A percentile compares a stretch with the other conserved stretches of the same genome.
Evolutionary conservation across 2,888 invertebrate genomes (phyloP).

Genomic region (Drosophila macrothrix): DNA sequence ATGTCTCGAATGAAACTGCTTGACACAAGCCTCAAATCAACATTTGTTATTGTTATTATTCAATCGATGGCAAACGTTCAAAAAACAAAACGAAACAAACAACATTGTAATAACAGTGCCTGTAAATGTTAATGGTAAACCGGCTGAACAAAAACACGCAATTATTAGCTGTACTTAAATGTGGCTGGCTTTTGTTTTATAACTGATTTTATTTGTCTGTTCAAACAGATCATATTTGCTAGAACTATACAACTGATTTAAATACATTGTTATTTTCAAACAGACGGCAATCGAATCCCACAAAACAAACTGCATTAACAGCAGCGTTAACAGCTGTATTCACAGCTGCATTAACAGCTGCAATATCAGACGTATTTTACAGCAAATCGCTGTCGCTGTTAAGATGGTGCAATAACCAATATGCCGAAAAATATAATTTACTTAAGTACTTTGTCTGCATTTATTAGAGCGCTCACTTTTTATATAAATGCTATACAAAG

Average conservation of each 20-base stretch:
- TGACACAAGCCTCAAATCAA: not conserved
- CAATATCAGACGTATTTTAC: not conserved
- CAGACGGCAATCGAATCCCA: not conserved
- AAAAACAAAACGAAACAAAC: slow-evolving; percentile 24
- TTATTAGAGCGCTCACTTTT: too few species aligned
- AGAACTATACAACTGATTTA: not conserved
- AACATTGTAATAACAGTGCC: not conserved
- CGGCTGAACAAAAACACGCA: not conserved
- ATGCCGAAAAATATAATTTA: not conserved
- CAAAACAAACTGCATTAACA: not conserved
- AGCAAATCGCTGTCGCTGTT: not conserved
- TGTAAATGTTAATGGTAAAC: not conserved
- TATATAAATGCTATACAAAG: not conserved
- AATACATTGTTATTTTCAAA: not conserved
- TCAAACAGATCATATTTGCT: not conserved
- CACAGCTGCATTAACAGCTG: not conserved
- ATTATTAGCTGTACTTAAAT: not conserved
- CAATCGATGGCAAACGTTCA: slow-evolving; percentile 32
- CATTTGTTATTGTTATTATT: slow-evolving; percentile 38
- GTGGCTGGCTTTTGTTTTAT: not conserved
- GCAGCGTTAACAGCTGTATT: not conserved
- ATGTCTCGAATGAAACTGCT: not conserved
- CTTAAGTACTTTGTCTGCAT: not conserved
- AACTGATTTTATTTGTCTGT: not conserved
- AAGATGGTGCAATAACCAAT: not conserved